These are phyloP conservation scores for Nothura maculosa DNA, from an alignment of 2,797 vertebrate species.

Conservation along the genomic window DNA sequence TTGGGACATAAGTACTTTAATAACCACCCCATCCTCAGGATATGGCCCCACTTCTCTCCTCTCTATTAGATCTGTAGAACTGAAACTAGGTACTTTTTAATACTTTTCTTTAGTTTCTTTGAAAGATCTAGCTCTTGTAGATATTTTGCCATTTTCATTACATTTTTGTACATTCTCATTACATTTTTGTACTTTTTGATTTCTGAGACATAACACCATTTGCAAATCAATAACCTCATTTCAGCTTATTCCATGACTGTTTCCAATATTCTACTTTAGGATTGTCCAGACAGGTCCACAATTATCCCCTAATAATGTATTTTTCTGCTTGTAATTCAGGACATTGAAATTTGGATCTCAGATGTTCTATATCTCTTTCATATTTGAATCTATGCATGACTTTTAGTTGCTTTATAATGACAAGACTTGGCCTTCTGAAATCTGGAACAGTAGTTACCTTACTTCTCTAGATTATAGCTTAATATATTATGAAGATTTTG, in stretches of 20 bases:
- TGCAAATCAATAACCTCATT: neutral
- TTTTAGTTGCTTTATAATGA: neutral
- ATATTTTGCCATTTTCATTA: neutral
- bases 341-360: neutral
- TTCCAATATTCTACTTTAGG: neutral
- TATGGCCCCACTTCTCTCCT: neutral
- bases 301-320: neutral
- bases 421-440: neutral
- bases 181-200: neutral
- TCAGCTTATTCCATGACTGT: neutral
- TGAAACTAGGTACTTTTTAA: neutral
- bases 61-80: neutral
- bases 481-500: neutral
- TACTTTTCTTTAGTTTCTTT: fast-evolving
- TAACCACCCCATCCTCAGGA: neutral
- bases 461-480: neutral
- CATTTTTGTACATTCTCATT: neutral
- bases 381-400: neutral
- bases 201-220: no score
- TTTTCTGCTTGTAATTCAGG: neutral
- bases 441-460: neutral
- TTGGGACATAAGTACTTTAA: neutral
- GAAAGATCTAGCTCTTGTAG: neutral
- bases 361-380: neutral
- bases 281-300: neutral